Conservation (phyloP, 2,797 vertebrate species). For the Dicrostonyx torquatus region DNA sequence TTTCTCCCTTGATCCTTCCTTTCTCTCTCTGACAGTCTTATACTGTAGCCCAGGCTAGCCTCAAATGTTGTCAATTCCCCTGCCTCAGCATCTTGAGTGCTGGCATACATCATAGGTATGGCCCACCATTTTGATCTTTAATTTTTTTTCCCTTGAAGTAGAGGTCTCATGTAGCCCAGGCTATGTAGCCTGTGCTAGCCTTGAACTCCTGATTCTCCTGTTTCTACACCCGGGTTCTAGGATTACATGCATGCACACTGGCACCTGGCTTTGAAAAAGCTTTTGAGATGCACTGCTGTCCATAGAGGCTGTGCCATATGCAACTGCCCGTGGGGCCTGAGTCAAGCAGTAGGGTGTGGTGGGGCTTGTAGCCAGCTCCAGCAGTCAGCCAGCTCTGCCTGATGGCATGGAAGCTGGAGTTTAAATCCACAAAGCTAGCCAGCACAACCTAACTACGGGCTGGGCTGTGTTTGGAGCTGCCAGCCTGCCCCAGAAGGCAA, state of each 20-base stretch:
- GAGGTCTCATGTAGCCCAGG: background rate
- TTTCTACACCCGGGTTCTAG: background rate
- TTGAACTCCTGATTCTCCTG: background rate
- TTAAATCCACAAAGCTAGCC: background rate
- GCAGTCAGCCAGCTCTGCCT: background rate
- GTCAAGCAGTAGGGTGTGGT: slow-evolving; percentile 2
- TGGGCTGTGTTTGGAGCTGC: background rate
- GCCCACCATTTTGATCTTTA: background rate
- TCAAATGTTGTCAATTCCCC: background rate
- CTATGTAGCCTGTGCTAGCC: background rate
- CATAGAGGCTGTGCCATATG: background rate
- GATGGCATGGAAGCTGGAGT: background rate
- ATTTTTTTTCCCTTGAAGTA: background rate
- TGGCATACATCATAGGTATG: background rate
- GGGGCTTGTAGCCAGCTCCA: background rate
- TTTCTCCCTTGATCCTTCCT: fast-evolving
- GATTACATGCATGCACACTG: background rate
- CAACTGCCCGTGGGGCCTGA: fast-evolving
- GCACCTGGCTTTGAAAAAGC: background rate
- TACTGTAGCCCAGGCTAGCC: background rate
- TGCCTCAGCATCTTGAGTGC: background rate
- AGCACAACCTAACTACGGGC: background rate
- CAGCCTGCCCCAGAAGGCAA: slow-evolving; percentile 66
- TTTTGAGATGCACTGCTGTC: background rate
- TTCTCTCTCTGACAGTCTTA: background rate